Percentiles rank a stretch among this genome's conserved stretches.
phyloP scores from a whole-genome alignment of 2,888 invertebrate species.

The Shargacucullia verbasci region DNA sequence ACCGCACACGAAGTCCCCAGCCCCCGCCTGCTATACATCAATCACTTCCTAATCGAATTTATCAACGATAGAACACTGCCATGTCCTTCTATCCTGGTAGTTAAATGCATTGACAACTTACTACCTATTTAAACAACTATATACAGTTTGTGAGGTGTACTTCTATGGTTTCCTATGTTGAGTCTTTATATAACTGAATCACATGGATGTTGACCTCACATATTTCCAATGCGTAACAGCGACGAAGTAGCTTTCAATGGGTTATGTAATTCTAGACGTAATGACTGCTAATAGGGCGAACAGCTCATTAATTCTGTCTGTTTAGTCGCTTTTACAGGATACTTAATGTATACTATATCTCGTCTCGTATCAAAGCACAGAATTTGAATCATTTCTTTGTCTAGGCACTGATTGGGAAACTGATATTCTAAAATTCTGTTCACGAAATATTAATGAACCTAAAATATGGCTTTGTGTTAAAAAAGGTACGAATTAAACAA shows the following conservation, averaged over 20 bases:
- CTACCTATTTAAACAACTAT: constrained; percentile 44
- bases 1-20: constrained; percentile 59
- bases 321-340: constrained; percentile 19
- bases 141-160: constrained; percentile 12
- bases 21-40: constrained; percentile 64
- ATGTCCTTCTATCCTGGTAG: constrained; percentile 49
- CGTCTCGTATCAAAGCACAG: constrained; percentile 19
- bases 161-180: constrained; percentile 25
- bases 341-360: constrained; percentile 3
- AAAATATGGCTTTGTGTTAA: constrained; percentile 33
- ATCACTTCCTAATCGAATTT: constrained; percentile 82
- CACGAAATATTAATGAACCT: constrained; percentile 19
- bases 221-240: constrained; percentile 6
- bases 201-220: constrained; percentile 17
- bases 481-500: constrained; percentile 47
- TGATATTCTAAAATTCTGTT: constrained; percentile 24
- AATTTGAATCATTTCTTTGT: constrained; percentile 23
- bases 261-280: constrained; percentile 21
- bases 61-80: constrained; percentile 69
- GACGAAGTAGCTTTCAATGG: constrained; percentile 21
- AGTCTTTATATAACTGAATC: constrained; percentile 20
- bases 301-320: constrained; percentile 26
- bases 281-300: constrained; percentile 25
- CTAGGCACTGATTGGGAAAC: constrained; percentile 1
- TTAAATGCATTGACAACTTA: constrained; percentile 39